These are phyloP conservation scores for Sphenodon punctatus DNA, from an alignment of 2,797 vertebrate species.

Conservation along the genomic window DNA sequence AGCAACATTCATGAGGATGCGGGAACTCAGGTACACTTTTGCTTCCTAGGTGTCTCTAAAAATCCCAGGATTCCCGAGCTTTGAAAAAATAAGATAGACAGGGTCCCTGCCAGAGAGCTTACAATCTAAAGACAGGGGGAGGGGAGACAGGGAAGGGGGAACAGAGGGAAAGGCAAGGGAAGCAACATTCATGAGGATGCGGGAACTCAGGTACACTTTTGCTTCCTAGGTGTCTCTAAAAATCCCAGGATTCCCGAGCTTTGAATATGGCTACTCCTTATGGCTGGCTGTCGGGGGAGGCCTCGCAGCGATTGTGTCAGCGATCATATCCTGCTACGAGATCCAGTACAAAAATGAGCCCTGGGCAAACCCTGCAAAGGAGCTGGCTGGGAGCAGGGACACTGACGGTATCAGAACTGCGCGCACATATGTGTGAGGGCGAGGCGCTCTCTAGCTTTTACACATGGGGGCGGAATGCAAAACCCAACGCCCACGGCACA, in stretches of 20 bases:
- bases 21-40: not conserved
- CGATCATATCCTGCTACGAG: not conserved
- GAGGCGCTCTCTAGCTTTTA: not conserved
- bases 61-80: conserved; percentile 49
- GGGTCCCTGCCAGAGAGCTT: too few relatives aligned
- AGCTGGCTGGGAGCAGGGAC: not conserved
- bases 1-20: too few relatives aligned
- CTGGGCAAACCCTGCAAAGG: not conserved
- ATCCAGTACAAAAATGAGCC: not conserved
- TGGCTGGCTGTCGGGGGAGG: conserved; percentile 30
- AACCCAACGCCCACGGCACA: too few relatives aligned
- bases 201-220: not conserved
- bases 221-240: conserved; percentile 16
- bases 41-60: conserved; percentile 16
- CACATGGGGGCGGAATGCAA: too few relatives aligned
- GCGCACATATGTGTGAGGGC: conserved; percentile 14
- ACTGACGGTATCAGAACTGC: not conserved
- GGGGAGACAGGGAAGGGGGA: too few relatives aligned
- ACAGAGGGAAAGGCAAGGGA: too few relatives aligned
- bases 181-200: too few relatives aligned
- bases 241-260: conserved; percentile 49
- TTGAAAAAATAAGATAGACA: too few relatives aligned
- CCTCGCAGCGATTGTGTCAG: conserved; percentile 4
- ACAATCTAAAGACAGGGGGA: too few relatives aligned
- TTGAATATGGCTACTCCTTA: conserved; percentile 25